Percentiles rank a stretch among this genome's conserved stretches.
phyloP scores from a whole-genome alignment of 2,888 invertebrate species.

The Meliscaeva auricollis region DNA sequence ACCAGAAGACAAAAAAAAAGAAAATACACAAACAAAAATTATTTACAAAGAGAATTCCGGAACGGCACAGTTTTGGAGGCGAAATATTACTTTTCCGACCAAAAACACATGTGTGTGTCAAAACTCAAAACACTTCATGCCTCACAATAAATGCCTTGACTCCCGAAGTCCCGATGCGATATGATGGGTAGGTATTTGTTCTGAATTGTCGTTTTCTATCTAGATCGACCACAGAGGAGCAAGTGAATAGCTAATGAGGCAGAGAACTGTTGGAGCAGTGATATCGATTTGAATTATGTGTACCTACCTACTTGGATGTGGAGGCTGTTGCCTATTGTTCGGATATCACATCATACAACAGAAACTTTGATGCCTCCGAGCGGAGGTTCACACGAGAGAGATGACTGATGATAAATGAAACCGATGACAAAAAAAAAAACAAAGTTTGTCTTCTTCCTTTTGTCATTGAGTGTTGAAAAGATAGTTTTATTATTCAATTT shows the following conservation, averaged over 20 bases:
- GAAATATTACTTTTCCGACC: constrained; percentile 21
- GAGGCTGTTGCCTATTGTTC: constrained; percentile 56
- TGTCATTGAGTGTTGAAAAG: constrained; percentile 15
- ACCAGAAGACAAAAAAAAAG: not conserved
- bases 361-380: constrained; percentile 49
- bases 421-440: constrained; percentile 50
- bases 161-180: constrained; percentile 21
- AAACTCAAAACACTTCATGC: constrained; percentile 69
- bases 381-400: constrained; percentile 36
- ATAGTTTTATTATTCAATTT: constrained; percentile 27
- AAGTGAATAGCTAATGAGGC: constrained; percentile 70
- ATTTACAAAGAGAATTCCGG: constrained; percentile 22
- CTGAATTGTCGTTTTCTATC: constrained; percentile 9
- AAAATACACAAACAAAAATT: not conserved
- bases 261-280: constrained; percentile 45
- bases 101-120: constrained; percentile 61
- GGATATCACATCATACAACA: constrained; percentile 30
- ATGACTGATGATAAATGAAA: constrained; percentile 59
- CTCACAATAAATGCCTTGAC: constrained; percentile 40
- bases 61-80: constrained; percentile 4
- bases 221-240: constrained; percentile 22
- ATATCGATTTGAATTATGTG: constrained; percentile 68
- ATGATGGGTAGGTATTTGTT: constrained; percentile 7
- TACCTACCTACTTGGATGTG: constrained; percentile 23
- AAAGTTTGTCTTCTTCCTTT: constrained; percentile 12